A percentile compares a stretch with the other conserved stretches of the same genome.
phyloP scores from a whole-genome alignment of 2,888 invertebrate species.

The Pseudolycoriella hygida region DNA sequence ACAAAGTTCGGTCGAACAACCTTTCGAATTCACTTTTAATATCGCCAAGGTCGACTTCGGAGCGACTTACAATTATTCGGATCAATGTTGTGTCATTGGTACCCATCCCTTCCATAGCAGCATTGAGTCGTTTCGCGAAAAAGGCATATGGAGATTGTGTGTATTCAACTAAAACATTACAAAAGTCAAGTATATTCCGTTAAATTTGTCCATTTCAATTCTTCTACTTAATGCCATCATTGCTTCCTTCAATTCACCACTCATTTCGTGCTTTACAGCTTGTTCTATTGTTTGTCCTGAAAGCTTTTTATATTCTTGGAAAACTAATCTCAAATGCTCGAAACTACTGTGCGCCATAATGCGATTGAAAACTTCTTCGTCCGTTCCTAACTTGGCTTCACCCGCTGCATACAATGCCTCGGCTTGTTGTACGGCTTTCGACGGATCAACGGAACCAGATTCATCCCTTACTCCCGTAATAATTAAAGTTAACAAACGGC shows the following conservation, averaged over 20 bases:
- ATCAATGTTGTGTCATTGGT: slow-evolving; percentile 55
- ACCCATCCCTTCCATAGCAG: slow-evolving; percentile 49
- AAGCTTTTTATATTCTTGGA: slow-evolving; percentile 55
- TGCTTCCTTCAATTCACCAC: slow-evolving; percentile 47
- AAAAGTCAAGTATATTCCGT: not conserved
- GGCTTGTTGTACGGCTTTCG: slow-evolving; percentile 52
- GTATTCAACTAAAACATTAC: slow-evolving; percentile 41
- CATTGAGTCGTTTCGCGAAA: slow-evolving; percentile 47
- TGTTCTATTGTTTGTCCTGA: slow-evolving; percentile 57
- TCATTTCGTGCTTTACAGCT: slow-evolving; percentile 47
- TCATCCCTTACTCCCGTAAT: slow-evolving; percentile 49
- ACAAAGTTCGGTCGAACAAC: slow-evolving; percentile 47
- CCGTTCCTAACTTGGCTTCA: slow-evolving; percentile 52
- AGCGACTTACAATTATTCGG: slow-evolving; percentile 48
- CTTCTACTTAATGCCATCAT: slow-evolving; percentile 47
- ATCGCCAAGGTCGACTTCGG: slow-evolving; percentile 49
- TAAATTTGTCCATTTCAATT: not conserved
- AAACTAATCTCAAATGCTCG: slow-evolving; percentile 46
- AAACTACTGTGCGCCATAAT: slow-evolving; percentile 59
- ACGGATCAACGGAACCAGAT: slow-evolving; percentile 39
- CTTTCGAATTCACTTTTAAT: slow-evolving; percentile 54
- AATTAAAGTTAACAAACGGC: slow-evolving; percentile 54
- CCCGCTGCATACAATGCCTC: slow-evolving; percentile 51
- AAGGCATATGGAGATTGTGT: slow-evolving; percentile 46
- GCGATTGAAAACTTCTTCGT: slow-evolving; percentile 52